phyloP scores from a whole-genome alignment of 2,888 invertebrate species.

The Tinea semifulvella region DNA sequence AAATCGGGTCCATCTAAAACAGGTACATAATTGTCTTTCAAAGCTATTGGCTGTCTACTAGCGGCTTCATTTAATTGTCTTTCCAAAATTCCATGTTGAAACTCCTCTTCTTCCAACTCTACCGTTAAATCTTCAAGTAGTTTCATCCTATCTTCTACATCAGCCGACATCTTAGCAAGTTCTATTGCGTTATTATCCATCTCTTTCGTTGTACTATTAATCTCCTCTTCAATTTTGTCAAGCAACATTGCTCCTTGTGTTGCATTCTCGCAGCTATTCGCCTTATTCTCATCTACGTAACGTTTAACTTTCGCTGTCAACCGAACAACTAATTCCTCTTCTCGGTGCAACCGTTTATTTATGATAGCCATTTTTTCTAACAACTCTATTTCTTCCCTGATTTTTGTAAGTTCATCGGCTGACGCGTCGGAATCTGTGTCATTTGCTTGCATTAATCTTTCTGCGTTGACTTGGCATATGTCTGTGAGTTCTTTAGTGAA shows the following conservation, averaged over 20 bases:
- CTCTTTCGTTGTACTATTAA: constrained; percentile 57
- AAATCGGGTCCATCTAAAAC: constrained; percentile 36
- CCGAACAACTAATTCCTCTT: constrained; percentile 76
- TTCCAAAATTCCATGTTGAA: constrained; percentile 58
- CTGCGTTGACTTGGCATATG: constrained; percentile 61
- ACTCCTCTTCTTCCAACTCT: constrained; percentile 59
- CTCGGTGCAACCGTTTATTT: constrained; percentile 76
- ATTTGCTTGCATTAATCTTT: constrained; percentile 48
- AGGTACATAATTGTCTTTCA: constrained; percentile 57
- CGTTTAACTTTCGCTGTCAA: constrained; percentile 71
- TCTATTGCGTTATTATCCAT: constrained; percentile 62
- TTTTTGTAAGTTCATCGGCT: constrained; percentile 62
- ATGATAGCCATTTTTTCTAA: constrained; percentile 77
- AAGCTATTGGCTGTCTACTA: constrained; percentile 50
- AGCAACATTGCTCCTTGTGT: constrained; percentile 55
- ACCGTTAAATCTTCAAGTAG: constrained; percentile 61
- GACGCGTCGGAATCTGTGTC: constrained; percentile 61
- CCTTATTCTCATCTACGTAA: constrained; percentile 63
- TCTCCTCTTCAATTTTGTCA: constrained; percentile 60
- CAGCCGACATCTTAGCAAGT: constrained; percentile 56
- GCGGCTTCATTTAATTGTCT: constrained; percentile 52
- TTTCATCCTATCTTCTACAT: constrained; percentile 61
- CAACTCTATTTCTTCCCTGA: constrained; percentile 74
- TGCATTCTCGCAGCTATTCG: constrained; percentile 55
- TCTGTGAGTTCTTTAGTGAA: constrained; percentile 62